A percentile compares a stretch with the other conserved stretches of the same genome.
These are phyloP conservation scores for Apodemus agrarius DNA, from an alignment of 2,797 vertebrate genomes.

Conservation along the genomic window DNA sequence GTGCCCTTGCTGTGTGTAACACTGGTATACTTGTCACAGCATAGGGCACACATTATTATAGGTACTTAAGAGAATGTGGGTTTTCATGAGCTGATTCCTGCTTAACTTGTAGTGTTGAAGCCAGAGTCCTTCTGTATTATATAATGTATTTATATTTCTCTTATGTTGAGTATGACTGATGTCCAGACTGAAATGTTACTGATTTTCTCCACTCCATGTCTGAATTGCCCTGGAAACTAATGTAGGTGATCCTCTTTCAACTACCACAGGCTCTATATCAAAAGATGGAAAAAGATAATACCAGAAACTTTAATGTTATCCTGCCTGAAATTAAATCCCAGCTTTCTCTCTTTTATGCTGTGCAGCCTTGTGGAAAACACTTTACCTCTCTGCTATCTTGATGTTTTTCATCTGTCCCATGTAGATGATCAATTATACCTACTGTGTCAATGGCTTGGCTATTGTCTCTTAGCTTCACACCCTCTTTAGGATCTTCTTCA, in stretches of 20 bases:
- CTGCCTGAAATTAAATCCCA: neutral
- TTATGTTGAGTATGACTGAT: neutral
- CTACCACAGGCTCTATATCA: neutral
- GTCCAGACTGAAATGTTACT: neutral
- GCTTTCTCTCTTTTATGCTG: neutral
- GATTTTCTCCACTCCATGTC: neutral
- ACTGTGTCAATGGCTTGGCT: neutral
- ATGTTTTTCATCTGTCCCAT: neutral
- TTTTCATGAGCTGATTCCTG: neutral
- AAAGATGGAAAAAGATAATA: neutral
- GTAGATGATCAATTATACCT: neutral
- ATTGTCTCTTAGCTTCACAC: neutral
- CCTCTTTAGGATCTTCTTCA: neutral
- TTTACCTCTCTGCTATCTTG: neutral
- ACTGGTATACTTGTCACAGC: neutral
- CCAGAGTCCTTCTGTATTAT: neutral
- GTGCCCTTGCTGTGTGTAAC: neutral
- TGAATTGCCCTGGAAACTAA: neutral
- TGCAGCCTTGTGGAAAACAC: neutral
- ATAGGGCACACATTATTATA: neutral
- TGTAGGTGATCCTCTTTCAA: neutral
- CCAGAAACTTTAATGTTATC: neutral
- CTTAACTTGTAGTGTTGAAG: conserved; percentile 7
- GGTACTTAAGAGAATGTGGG: neutral
- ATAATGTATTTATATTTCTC: neutral